phyloP scores from a whole-genome alignment of 2,797 vertebrate species.

The Eulemur coronatus region DNA sequence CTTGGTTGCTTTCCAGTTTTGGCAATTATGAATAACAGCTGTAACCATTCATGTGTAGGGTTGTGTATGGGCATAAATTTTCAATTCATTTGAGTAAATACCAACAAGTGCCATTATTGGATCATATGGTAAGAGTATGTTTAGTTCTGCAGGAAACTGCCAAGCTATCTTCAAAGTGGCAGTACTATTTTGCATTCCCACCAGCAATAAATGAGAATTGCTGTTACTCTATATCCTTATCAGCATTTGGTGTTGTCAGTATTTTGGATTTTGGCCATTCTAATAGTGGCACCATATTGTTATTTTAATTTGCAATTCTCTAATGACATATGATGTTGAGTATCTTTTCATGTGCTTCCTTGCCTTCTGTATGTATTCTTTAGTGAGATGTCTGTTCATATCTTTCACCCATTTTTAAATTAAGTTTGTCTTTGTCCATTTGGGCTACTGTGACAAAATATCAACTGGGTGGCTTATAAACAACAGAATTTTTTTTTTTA shows the following conservation, averaged over 20 bases:
- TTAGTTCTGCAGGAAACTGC: not conserved
- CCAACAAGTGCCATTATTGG: not conserved
- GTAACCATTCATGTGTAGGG: not conserved
- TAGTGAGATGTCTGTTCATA: not conserved
- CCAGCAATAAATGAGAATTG: not conserved
- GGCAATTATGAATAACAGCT: not conserved
- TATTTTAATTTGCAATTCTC: not conserved
- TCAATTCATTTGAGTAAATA: not conserved
- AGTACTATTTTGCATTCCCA: not conserved
- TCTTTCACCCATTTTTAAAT: not conserved
- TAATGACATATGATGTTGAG: not conserved
- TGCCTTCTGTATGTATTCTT: not conserved
- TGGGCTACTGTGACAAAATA: not conserved
- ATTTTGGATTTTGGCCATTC: not conserved
- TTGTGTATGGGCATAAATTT: not conserved
- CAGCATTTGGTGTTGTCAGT: not conserved
- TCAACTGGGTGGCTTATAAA: not conserved
- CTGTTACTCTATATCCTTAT: not conserved
- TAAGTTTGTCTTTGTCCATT: not conserved
- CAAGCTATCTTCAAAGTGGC: not conserved
- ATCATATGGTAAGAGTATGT: not conserved
- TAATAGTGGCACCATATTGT: not conserved
- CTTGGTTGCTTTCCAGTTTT: not conserved
- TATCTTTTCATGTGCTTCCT: not conserved
- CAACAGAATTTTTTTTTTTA: not conserved